Evolutionary conservation across 2,888 invertebrate species (phyloP), one percentile per base, ranked within the genome.

Genomic region (Trissolcus japonicus): DNA sequence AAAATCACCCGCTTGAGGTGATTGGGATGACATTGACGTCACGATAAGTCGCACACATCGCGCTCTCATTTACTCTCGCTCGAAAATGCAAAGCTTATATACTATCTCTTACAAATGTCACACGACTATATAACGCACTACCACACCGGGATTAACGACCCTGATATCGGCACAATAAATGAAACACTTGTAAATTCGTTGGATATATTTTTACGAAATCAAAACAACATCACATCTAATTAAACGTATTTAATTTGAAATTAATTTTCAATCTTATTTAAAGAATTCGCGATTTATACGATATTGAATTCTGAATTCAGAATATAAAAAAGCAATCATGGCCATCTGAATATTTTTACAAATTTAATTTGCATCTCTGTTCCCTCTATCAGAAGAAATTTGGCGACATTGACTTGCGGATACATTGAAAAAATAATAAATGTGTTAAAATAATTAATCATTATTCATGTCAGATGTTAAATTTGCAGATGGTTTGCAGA

Each of bases 1-100:
- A n/a, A 78, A 67, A 68, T 65, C 11, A 43, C 21, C 13, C 16
- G 21, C 19, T 51, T 35, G 7, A 6, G 56, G 53, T 54, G n/a
- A n/a, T n/a, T n/a, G n/a, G n/a, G n/a, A n/a, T 56, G 72, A 61
- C 66, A 74, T 71, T 73, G 59, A 75, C 79, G 73, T 60, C 48
- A 50, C 62, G 59, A 66, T 76, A 72, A 68, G 69, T 63, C 17
- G 53, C 29, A 59, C 59, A 51, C 61, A 51, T 43, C 53, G 68
- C 63, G 55, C 43, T 59, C 60, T 54, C 67, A 60, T 69, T 76
- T 68, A 61, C 69, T 25, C 29, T 43, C 60, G 50, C 41, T 19
- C 60, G 67, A 68, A 65, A 73, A 66, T 43, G n/a, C 54, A 40
- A 46, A 60, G 54, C 40, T 46, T 60, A 41, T 56, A 50, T 65